phyloP scores from a whole-genome alignment of 92 coral and sea anemone species.

The Ricordea florida region DNA sequence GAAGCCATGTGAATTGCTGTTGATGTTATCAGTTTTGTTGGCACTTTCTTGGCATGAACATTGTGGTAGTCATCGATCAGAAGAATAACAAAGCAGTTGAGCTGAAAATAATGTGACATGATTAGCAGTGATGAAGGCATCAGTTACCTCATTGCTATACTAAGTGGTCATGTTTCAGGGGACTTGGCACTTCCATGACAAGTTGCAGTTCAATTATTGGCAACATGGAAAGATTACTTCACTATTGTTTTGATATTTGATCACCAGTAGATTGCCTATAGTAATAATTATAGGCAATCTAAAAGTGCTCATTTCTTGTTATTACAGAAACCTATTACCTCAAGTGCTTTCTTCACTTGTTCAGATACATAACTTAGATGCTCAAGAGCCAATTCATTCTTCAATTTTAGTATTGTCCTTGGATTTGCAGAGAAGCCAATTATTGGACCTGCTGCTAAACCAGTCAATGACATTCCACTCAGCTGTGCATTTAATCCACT shows the following conservation, averaged over 20 bases:
- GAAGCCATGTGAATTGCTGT: conserved; percentile 48
- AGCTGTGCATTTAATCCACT: conserved; percentile 30
- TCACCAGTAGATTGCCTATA: too few species aligned
- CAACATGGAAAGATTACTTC: too few species aligned
- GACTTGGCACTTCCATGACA: too few species aligned
- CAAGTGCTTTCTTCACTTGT: conserved; percentile 30
- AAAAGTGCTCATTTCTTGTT: too few species aligned
- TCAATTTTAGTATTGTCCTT: conserved; percentile 4
- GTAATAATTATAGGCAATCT: too few species aligned
- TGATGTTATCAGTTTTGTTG: conserved; percentile 15
- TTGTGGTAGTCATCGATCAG: conserved; percentile 44
- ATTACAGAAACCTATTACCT: conserved; percentile 25
- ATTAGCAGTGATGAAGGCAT: not conserved
- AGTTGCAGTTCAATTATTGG: too few species aligned
- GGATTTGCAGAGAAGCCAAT: conserved; percentile 26
- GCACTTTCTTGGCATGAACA: conserved; percentile 26
- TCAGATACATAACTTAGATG: conserved; percentile 9
- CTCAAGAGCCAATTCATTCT: conserved; percentile 5
- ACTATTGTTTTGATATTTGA: too few species aligned
- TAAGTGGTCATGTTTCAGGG: too few species aligned
- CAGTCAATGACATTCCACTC: conserved; percentile 30
- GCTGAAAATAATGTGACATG: too few species aligned
- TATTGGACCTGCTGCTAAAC: conserved; percentile 26
- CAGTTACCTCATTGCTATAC: too few species aligned
- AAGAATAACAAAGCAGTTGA: conserved; percentile 17